Conservation (phyloP, 2,113 vertebrate species). For the Australoheros scitulus region DNA sequence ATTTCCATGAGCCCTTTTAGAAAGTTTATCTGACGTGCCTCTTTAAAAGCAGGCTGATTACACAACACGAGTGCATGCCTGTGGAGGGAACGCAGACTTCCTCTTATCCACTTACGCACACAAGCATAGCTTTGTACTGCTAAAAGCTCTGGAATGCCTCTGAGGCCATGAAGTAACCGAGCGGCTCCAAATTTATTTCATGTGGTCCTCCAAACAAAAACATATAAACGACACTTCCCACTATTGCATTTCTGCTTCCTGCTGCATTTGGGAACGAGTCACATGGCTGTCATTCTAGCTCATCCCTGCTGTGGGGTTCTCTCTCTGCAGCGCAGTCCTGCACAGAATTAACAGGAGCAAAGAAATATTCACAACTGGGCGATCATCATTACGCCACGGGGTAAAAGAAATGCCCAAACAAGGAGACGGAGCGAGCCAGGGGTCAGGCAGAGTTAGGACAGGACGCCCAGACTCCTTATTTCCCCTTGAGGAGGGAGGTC, state of each 20-base stretch:
- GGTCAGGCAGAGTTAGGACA: conserved; percentile 51
- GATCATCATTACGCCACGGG: conserved; percentile 28
- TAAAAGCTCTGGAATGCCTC: conserved; percentile 77
- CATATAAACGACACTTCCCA: conserved; percentile 24
- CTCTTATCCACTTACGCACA: conserved; percentile 81
- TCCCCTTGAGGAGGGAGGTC: conserved; percentile 47
- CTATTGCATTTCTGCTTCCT: neutral
- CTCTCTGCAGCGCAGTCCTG: neutral
- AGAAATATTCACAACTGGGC: conserved; percentile 21
- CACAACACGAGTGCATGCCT: conserved; percentile 74
- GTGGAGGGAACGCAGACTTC: conserved; percentile 79
- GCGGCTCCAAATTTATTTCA: conserved; percentile 67
- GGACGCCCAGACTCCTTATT: conserved; percentile 53
- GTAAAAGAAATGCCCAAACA: conserved; percentile 67
- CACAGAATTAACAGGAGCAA: neutral
- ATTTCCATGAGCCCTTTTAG: conserved; percentile 5
- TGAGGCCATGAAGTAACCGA: conserved; percentile 74
- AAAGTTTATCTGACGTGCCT: conserved; percentile 36
- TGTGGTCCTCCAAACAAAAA: conserved; percentile 18
- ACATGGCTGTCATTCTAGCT: neutral
- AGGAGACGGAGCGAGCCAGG: conserved; percentile 46
- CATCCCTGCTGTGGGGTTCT: neutral
- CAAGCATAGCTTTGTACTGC: conserved; percentile 79
- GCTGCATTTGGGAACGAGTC: neutral
- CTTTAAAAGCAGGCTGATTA: conserved; percentile 71